These are phyloP conservation scores for Protonibea diacanthus DNA, from an alignment of 2,797 vertebrate genomes.

Conservation along the genomic window DNA sequence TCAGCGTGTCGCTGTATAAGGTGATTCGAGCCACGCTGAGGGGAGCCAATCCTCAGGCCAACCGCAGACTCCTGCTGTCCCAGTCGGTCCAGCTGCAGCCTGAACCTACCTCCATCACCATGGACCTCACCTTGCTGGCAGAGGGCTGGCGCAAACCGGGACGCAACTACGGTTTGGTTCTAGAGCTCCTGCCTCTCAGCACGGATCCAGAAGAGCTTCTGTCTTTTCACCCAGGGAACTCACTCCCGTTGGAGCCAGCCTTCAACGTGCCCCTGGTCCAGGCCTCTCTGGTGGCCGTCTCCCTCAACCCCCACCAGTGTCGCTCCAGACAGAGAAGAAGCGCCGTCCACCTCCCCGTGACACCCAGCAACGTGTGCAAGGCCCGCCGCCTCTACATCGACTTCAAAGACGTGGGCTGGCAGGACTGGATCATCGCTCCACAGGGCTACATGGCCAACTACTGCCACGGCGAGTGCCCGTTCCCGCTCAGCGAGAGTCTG, in stretches of 20 bases:
- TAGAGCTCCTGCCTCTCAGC: slow-evolving; percentile 78
- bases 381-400: slow-evolving; percentile 91
- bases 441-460: slow-evolving; percentile 97
- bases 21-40: slow-evolving; percentile 71
- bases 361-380: slow-evolving; percentile 87
- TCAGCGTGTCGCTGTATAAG: slow-evolving; percentile 86
- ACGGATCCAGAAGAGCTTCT: slow-evolving; percentile 19
- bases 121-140: slow-evolving; percentile 85
- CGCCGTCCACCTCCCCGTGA: slow-evolving; percentile 56
- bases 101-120: slow-evolving; percentile 76
- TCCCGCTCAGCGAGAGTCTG: slow-evolving; percentile 89
- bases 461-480: slow-evolving; percentile 93
- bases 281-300: slow-evolving; percentile 88
- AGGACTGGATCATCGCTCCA: slow-evolving; percentile 97
- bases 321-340: slow-evolving; percentile 76
- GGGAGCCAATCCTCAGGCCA: slow-evolving; percentile 65
- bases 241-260: slow-evolving; percentile 6
- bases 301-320: slow-evolving; percentile 88
- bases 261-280: slow-evolving; percentile 69
- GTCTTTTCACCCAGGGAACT: slow-evolving; percentile 27
- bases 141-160: slow-evolving; percentile 75
- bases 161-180: slow-evolving; percentile 81
- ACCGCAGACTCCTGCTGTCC: slow-evolving; percentile 83
- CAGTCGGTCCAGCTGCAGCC: slow-evolving; percentile 81
- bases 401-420: slow-evolving; percentile 96